Conservation (phyloP, 1,140 invertebrate species). For the Scaptodrosophila lebanonensis region DNA sequence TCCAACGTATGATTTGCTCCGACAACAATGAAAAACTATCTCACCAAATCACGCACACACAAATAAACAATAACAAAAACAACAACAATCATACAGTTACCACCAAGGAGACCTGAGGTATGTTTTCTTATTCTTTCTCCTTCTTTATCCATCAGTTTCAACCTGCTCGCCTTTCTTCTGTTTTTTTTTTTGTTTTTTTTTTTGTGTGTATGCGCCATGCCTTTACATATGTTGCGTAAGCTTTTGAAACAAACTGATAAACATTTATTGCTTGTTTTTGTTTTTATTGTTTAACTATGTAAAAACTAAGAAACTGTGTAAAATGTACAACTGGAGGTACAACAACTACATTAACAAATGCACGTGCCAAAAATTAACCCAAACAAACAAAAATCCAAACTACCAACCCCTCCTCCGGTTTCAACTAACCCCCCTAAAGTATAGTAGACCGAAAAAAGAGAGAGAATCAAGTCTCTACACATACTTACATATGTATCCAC, state of each 20-base stretch:
- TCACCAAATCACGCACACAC: slow-evolving; percentile 26
- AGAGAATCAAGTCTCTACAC: too few relatives aligned
- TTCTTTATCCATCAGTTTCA: too few relatives aligned
- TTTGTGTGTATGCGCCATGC: slow-evolving; percentile 24
- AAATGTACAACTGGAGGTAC: slow-evolving; percentile 39
- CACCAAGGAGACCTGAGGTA: slow-evolving; percentile 91
- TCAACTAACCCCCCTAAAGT: slow-evolving; percentile 25
- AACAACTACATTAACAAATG: slow-evolving; percentile 24
- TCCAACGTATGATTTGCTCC: slow-evolving; percentile 56
- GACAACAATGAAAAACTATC: slow-evolving; percentile 26
- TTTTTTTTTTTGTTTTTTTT: slow-evolving; percentile 17
- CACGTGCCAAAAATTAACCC: slow-evolving; percentile 43
- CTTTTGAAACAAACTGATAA: background rate
- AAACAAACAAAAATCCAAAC: slow-evolving; percentile 13
- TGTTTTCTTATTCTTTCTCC: slow-evolving; percentile 72
- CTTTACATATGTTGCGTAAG: slow-evolving; percentile 14
- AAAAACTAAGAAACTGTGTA: slow-evolving; percentile 13
- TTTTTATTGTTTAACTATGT: slow-evolving; percentile 29
- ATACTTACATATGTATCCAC: too few relatives aligned
- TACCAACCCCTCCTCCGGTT: slow-evolving; percentile 22
- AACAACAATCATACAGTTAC: slow-evolving; percentile 79
- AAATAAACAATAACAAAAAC: slow-evolving; percentile 28
- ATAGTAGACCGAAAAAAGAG: too few relatives aligned
- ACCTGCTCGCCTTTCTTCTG: slow-evolving; percentile 33
- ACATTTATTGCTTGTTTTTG: slow-evolving; percentile 7